A percentile compares a stretch with the other conserved stretches of the same genome.
Conservation (phyloP, 1,140 invertebrate species). For the Drusus annulatus region DNA sequence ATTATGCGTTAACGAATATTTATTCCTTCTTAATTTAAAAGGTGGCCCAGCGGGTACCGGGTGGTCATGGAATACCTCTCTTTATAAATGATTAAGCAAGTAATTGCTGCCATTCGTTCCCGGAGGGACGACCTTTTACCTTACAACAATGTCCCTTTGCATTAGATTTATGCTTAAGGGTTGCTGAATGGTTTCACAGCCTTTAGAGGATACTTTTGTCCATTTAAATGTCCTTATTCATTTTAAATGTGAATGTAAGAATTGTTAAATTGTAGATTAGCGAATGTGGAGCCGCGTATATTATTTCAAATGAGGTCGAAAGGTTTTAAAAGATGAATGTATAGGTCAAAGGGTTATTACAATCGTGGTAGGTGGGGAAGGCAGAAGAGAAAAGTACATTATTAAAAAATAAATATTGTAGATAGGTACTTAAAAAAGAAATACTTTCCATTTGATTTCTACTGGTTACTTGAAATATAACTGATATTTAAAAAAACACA, state of each 20-base stretch:
- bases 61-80: conserved; percentile 12
- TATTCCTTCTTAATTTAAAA: conserved; percentile 40
- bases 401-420: no score
- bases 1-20: conserved; percentile 40
- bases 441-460: no score
- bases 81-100: conserved; percentile 39
- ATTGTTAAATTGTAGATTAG: conserved; percentile 2
- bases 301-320: no score
- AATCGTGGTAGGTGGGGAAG: no score
- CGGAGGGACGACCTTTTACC: conserved; percentile 29
- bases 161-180: conserved; percentile 34
- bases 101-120: conserved; percentile 37
- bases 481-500: no score
- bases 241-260: conserved; percentile 5
- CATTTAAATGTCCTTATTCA: conserved; percentile 14
- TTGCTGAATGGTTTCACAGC: conserved; percentile 30
- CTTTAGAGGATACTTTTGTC: background rate
- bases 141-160: conserved; percentile 38
- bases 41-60: background rate
- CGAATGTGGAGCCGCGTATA: no score
- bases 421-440: no score
- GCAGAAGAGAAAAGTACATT: no score
- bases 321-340: no score
- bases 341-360: no score
- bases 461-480: no score